Base-by-base conservation (phyloP, 2,113 vertebrate species). In the Macquaria ambigua region DNA sequence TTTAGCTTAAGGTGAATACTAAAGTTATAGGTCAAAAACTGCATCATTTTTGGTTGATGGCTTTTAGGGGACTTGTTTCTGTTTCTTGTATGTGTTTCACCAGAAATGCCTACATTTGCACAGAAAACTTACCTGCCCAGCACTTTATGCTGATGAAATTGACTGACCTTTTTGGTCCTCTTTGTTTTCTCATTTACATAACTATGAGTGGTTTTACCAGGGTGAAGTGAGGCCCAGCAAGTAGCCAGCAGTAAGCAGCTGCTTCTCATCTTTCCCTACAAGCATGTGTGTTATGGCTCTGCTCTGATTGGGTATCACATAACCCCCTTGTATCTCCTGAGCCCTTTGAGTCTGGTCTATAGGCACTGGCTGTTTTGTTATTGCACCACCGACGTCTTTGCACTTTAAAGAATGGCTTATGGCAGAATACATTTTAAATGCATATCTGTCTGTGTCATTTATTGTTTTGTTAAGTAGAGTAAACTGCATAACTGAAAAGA, bases 241-340 rank as follows among this genome's bases (percentile, higher is more conserved):
- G 90, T 89, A 91, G 92, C 74, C 79, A 82, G 78, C 66, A 77
- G 79, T 79, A 71, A 86, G 78, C 93, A 94, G 93, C 94, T 94
- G 93, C 87, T 92, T 94, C 92, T 92, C 90, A 90, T 94, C 91
- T 93, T 77, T 74, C 83, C 85, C 70, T 78, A 71, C 87, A 86
- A 92, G 81, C 64, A 8, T 83, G 74, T 77, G 84, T 93, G 89
- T 93, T 92, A 77, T 92, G 89, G 79, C 88, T 93, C 62, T 39
- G 34, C 67, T 89, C 74, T 92, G 89, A 91, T 93, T 89, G 89
- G 86, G 72, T 92, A 81, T 92, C 90, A 28, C 85, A 70, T 92
- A 85, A 87, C 86, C 52, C 59, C 68, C 87, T 79, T 81, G 84
- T 89, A 88, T 91, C 90, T 92, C 63, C 77, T 72, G n/a, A 87